Evolutionary conservation across 2,888 invertebrate species (phyloP).

Genomic region (Stenotaenia linearis): DNA sequence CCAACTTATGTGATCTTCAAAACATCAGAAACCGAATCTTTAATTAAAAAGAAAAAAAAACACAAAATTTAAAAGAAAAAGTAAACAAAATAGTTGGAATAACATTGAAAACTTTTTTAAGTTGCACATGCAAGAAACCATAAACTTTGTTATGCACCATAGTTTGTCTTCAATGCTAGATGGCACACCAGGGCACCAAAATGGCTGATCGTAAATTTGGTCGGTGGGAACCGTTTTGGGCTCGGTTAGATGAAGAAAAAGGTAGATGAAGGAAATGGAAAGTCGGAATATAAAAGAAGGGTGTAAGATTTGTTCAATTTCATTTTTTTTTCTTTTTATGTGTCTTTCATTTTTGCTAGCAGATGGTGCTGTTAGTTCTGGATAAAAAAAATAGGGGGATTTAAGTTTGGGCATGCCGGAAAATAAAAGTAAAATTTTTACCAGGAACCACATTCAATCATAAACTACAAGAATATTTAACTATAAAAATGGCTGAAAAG

Average conservation of each 20-base stretch:
- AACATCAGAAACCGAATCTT: no score
- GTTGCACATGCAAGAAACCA: neutral
- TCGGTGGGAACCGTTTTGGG: neutral
- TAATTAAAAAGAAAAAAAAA: neutral
- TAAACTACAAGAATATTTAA: neutral
- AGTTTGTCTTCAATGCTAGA: slow-evolving; percentile 8
- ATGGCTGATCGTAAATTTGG: slow-evolving; percentile 11
- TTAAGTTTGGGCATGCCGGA: neutral
- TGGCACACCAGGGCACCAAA: slow-evolving; percentile 15
- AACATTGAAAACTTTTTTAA: slow-evolving; percentile 1
- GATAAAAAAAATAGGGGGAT: neutral
- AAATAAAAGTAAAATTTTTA: neutral
- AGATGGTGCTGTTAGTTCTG: neutral
- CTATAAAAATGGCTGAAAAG: neutral
- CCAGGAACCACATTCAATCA: neutral
- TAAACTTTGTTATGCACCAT: slow-evolving; percentile 14
- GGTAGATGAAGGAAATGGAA: neutral
- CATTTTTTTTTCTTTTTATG: neutral
- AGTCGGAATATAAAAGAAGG: neutral
- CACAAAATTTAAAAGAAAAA: neutral
- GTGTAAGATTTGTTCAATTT: neutral
- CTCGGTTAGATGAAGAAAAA: slow-evolving; percentile 3
- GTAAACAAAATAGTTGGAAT: neutral
- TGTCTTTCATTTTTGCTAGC: neutral
- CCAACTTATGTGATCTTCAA: no score